Conservation (phyloP, 2,113 vertebrate species). For the Sturnira hondurensis region DNA sequence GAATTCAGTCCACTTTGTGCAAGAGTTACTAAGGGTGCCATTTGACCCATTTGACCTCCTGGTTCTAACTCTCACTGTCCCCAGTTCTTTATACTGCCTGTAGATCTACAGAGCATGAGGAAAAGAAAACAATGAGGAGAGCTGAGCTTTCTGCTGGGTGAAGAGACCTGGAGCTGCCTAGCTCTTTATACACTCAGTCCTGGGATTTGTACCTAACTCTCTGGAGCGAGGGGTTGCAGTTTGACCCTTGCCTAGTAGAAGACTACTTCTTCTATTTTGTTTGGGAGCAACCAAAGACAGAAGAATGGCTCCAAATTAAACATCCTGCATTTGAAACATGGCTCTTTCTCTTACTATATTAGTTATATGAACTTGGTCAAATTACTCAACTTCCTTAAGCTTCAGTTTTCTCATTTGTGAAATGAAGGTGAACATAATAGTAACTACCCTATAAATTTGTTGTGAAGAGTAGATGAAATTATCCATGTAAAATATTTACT, state of each 20-base stretch:
- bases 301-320: neutral
- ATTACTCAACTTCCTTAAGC: neutral
- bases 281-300: neutral
- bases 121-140: neutral
- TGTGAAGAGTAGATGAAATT: constrained; percentile 17
- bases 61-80: neutral
- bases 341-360: neutral
- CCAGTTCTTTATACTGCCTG: neutral
- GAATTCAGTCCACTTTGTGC: neutral
- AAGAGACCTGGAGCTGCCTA: neutral
- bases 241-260: neutral
- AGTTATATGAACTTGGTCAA: neutral
- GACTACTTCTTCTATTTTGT: neutral
- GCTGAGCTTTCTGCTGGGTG: neutral
- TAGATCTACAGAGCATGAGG: neutral
- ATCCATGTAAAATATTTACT: neutral
- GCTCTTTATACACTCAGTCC: neutral
- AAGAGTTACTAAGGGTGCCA: neutral
- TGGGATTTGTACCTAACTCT: neutral
- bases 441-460: neutral
- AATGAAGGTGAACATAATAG: neutral
- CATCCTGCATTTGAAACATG: constrained; percentile 13
- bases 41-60: neutral
- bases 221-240: neutral
- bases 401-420: constrained; percentile 21